Evolutionary conservation across 92 coral and sea anemone genomes (phyloP), one percentile per base, ranked within the genome.

Genomic region (Umimayanthus kanabou): DNA sequence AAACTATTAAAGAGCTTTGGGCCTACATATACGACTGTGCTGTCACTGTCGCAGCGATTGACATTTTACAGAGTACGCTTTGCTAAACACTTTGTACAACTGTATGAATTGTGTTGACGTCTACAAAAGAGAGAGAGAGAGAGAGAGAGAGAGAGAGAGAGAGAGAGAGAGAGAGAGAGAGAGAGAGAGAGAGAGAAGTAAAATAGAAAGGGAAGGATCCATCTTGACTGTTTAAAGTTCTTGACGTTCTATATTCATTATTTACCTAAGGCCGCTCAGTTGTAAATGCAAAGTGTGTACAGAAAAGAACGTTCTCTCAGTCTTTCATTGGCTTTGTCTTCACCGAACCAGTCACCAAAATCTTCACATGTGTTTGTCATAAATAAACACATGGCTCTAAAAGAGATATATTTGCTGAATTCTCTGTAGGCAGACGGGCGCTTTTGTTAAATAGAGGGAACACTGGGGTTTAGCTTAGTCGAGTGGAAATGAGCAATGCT

Each of bases 281-380:
- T 71, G 5, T 43, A 26, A 70, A 83, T 39, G 50, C 67, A 70
- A 69, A 25, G 42, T 66, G 26, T 23, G 18, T 11, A 78, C 82
- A n/a, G 22, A 16, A 43, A 47, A 83, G 50, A 67, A 18, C 11
- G 13, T 65, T 47, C 85, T 70, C 58, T 13, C 57, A 50, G 57
- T 39, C 77, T 83, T 83, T 45, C 45, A 83, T 39, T 83, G 87
- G 65, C 87, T 83, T 83, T 83, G 77, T 82, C 86, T 43, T 69
- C 30, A 66, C 73, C 76, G 42, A 81, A 20, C 69, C 15, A 55
- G 73, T 81, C 85, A 81, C 73, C 53, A 37, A 69, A 40, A 25
- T 83, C 15, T 50, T 83, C 87, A 83, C 86, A 83, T 83, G 87
- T 83, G 87, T 71, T 83, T 70, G 40, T 83, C 87, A 70, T 83